Conservation (phyloP, 2,888 invertebrate genomes). For the Sarcophaga carnaria region DNA sequence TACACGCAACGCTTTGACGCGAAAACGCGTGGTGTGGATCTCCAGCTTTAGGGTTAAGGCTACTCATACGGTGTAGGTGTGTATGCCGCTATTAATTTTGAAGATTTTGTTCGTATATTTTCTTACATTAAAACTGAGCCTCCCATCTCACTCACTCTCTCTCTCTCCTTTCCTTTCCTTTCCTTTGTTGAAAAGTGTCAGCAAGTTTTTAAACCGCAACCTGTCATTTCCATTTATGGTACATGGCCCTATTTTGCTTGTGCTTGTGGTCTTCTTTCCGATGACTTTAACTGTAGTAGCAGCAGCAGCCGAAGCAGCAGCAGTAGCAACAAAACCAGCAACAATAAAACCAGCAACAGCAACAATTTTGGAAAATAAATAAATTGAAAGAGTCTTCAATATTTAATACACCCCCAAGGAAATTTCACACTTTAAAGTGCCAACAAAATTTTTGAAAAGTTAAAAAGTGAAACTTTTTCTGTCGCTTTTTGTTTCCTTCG, state of each 20-base stretch:
- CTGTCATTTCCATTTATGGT: background rate
- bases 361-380: background rate
- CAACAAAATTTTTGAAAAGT: constrained; percentile 6
- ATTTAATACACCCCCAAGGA: constrained; percentile 8
- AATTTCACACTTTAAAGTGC: constrained; percentile 29
- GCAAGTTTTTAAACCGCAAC: background rate
- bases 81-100: too few species aligned
- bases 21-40: too few species aligned
- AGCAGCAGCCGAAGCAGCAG: background rate
- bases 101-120: too few species aligned
- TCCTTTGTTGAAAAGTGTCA: background rate
- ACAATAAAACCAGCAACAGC: background rate
- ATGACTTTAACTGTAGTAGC: background rate
- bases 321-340: too few species aligned
- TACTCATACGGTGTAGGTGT: too few species aligned
- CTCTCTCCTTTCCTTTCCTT: too few species aligned
- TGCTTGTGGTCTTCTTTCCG: background rate
- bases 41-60: too few species aligned
- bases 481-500: too few species aligned
- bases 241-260: background rate
- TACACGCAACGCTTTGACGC: too few species aligned
- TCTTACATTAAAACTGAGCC: too few species aligned
- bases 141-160: too few species aligned
- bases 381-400: constrained; percentile 19
- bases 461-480: background rate